Percentiles rank a stretch among this genome's conserved stretches.
phyloP scores from a whole-genome alignment of 2,113 vertebrate species.

The Percina caprodes region DNA sequence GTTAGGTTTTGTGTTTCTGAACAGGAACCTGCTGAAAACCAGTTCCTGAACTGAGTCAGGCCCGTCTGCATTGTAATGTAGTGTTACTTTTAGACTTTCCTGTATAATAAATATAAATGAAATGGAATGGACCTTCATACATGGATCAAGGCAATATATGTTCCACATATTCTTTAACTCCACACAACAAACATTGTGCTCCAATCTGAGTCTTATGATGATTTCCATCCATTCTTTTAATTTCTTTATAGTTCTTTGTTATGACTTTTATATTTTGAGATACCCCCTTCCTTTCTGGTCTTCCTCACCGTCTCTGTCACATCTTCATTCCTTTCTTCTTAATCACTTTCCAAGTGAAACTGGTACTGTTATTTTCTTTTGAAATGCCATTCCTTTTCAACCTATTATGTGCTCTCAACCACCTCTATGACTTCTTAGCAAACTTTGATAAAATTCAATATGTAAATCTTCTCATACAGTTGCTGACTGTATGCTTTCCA shows the following conservation, averaged over 20 bases:
- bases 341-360: background rate
- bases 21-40: too few species aligned
- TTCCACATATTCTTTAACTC: background rate
- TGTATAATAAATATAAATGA: too few species aligned
- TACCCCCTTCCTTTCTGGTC: background rate
- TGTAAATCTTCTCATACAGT: background rate
- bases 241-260: background rate
- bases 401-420: background rate
- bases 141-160: background rate
- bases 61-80: too few species aligned
- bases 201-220: background rate
- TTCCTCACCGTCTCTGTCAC: background rate
- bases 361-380: background rate
- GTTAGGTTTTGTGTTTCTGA: too few species aligned
- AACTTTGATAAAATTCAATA: background rate
- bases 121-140: too few species aligned
- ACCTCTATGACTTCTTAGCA: background rate
- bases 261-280: background rate
- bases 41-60: too few species aligned
- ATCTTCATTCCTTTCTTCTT: background rate
- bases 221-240: background rate
- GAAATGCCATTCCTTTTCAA: background rate
- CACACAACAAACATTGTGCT: background rate
- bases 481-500: background rate
- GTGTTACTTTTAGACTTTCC: too few species aligned